These are phyloP conservation scores for Parazoanthus swiftii DNA, from an alignment of 92 coral and sea anemone genomes.

Conservation along the genomic window DNA sequence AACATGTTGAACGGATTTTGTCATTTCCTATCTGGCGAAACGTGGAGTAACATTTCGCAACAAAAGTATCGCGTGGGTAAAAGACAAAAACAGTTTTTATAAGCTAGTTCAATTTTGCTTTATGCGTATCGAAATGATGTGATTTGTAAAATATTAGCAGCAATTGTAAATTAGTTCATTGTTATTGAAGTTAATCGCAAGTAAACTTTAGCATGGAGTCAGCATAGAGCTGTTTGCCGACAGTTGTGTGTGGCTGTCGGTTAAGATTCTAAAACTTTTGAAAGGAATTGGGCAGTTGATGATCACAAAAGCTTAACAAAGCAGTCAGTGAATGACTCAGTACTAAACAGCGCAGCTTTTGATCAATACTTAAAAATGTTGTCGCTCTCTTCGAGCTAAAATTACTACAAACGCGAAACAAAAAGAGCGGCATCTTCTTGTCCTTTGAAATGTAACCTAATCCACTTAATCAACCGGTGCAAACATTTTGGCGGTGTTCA, in stretches of 20 bases:
- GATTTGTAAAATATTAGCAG: background rate
- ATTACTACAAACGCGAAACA: background rate
- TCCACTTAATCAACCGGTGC: constrained; percentile 19
- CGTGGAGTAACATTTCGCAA: constrained; percentile 9
- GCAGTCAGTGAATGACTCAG: background rate
- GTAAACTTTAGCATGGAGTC: background rate
- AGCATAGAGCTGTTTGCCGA: background rate
- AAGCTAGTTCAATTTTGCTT: background rate
- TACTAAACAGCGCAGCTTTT: background rate
- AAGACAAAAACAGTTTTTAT: background rate
- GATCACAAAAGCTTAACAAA: background rate
- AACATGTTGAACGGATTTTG: background rate
- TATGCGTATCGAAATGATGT: background rate
- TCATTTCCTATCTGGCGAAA: background rate
- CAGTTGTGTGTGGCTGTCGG: background rate
- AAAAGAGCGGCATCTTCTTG: background rate
- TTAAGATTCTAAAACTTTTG: background rate
- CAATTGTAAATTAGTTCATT: background rate
- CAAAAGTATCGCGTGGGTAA: constrained; percentile 7
- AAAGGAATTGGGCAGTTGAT: background rate
- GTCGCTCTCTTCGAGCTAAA: background rate
- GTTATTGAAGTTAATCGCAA: background rate
- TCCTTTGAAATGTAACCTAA: background rate
- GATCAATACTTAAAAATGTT: background rate
- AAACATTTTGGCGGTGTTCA: constrained; percentile 22